Evolutionary conservation across 2,888 invertebrate species (phyloP).

Genomic region (Apamea monoglypha): DNA sequence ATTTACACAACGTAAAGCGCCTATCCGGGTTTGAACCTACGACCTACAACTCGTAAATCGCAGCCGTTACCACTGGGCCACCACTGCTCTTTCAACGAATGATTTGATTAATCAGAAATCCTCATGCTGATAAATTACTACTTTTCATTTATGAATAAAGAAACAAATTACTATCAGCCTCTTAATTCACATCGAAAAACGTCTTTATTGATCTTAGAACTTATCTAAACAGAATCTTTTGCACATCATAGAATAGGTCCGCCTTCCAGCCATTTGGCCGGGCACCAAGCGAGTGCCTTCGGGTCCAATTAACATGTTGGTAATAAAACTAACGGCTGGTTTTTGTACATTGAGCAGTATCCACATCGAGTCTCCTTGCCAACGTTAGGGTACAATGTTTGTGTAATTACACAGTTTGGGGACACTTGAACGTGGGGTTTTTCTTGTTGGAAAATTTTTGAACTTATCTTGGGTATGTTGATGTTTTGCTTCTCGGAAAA

Average conservation of each 20-base stretch:
- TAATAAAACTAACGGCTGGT: conserved; percentile 80
- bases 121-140: background rate
- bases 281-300: conserved; percentile 81
- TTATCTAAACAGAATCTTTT: conserved; percentile 45
- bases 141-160: background rate
- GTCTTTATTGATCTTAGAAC: conserved; percentile 24
- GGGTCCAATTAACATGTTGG: conserved; percentile 85
- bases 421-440: conserved; percentile 29
- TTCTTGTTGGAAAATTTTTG: conserved; percentile 28
- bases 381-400: conserved; percentile 61
- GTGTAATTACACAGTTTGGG: conserved; percentile 60
- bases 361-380: conserved; percentile 60
- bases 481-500: background rate
- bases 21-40: no score
- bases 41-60: no score
- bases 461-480: background rate
- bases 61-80: no score
- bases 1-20: no score
- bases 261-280: conserved; percentile 80
- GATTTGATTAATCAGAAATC: background rate
- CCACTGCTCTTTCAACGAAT: background rate
- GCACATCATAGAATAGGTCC: conserved; percentile 69
- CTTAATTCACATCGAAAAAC: background rate
- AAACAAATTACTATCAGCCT: background rate
- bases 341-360: conserved; percentile 60